Conservation (phyloP, 2,113 vertebrate genomes). For the Takifugu flavidus region DNA sequence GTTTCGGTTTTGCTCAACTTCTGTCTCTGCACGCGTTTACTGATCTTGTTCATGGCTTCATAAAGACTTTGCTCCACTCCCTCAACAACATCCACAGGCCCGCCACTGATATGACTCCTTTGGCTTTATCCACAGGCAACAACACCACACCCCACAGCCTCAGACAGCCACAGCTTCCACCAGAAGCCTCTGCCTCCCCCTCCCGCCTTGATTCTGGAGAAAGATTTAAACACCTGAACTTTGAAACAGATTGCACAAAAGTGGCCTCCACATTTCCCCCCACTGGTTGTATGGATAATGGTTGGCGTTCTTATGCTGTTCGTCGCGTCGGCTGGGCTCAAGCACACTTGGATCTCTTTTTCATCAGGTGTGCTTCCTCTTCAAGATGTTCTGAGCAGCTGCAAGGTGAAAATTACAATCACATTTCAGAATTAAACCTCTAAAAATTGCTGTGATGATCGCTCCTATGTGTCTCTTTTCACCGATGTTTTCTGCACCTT, state of each 20-base stretch:
- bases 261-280: conserved; percentile 58
- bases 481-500: conserved; percentile 65
- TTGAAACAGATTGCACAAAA: conserved; percentile 64
- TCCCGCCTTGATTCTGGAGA: conserved; percentile 37
- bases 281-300: conserved; percentile 74
- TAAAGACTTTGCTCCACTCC: conserved; percentile 45
- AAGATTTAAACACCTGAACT: conserved; percentile 65
- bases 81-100: conserved; percentile 66
- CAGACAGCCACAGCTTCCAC: conserved; percentile 60
- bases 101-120: conserved; percentile 63
- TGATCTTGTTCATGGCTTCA: conserved; percentile 46
- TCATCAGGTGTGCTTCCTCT: conserved; percentile 57
- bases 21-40: conserved; percentile 62
- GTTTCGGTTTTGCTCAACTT: conserved; percentile 57
- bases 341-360: conserved; percentile 67
- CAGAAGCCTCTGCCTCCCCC: conserved; percentile 12
- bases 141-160: no score
- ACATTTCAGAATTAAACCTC: not conserved
- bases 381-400: conserved; percentile 54
- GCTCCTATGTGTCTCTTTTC: not conserved
- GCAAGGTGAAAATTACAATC: not conserved
- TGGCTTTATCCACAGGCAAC: conserved; percentile 22
- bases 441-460: not conserved
- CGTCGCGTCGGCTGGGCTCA: no score
- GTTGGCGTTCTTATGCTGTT: conserved; percentile 61